phyloP scores from a whole-genome alignment of 2,888 invertebrate species.

The Philaethria dido region DNA sequence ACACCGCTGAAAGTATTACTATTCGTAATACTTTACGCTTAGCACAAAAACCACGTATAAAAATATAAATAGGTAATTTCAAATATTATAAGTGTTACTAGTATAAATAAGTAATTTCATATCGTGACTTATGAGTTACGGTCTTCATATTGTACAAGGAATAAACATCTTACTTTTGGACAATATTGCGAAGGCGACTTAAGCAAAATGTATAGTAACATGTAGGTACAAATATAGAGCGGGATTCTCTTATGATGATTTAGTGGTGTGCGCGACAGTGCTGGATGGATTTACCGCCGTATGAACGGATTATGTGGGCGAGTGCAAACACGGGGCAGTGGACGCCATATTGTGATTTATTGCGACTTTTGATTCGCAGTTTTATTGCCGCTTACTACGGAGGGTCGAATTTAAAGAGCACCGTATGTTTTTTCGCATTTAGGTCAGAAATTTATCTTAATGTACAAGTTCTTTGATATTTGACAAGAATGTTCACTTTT shows the following conservation, averaged over 20 bases:
- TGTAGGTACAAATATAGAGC: slow-evolving; percentile 51
- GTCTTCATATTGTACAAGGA: slow-evolving; percentile 33
- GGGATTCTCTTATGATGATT: slow-evolving; percentile 84
- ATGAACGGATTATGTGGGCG: slow-evolving; percentile 84
- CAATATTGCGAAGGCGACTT: slow-evolving; percentile 29
- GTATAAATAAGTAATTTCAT: slow-evolving; percentile 37
- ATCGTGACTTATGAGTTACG: slow-evolving; percentile 14
- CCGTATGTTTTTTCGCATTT: slow-evolving; percentile 25
- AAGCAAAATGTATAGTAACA: slow-evolving; percentile 57
- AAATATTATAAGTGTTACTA: too few relatives aligned
- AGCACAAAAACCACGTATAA: slow-evolving; percentile 48
- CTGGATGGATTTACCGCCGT: slow-evolving; percentile 82
- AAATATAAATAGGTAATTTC: slow-evolving; percentile 24
- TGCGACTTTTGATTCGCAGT: slow-evolving; percentile 80
- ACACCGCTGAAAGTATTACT: slow-evolving; percentile 64
- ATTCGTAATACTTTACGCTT: slow-evolving; percentile 70
- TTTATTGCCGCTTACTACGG: slow-evolving; percentile 69
- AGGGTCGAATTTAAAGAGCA: slow-evolving; percentile 56
- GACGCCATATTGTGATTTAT: slow-evolving; percentile 81
- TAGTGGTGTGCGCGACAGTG: slow-evolving; percentile 76
- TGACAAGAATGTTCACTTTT: background rate
- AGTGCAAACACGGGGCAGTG: slow-evolving; percentile 82
- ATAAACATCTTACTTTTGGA: slow-evolving; percentile 33
- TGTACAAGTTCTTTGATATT: background rate
- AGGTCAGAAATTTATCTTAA: slow-evolving; percentile 17